A percentile compares a stretch with the other conserved stretches of the same genome.
These are phyloP conservation scores for Lontra canadensis DNA, from an alignment of 2,113 vertebrate genomes.

Conservation along the genomic window DNA sequence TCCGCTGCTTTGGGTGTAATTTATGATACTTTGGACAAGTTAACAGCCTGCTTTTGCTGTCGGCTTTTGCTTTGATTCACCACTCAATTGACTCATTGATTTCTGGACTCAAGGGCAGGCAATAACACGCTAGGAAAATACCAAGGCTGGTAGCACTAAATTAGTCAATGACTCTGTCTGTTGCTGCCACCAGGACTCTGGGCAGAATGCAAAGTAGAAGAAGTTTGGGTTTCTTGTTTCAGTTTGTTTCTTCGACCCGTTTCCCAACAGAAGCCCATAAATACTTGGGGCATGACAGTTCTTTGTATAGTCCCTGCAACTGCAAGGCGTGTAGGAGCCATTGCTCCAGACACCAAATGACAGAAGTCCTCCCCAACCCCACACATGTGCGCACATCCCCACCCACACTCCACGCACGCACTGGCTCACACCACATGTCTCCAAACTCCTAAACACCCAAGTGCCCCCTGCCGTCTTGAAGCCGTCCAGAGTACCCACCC, in stretches of 20 bases:
- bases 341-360: neutral
- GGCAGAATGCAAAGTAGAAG: neutral
- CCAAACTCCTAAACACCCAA: neutral
- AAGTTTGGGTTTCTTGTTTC: neutral
- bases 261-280: neutral
- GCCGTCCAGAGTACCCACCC: neutral
- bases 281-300: neutral
- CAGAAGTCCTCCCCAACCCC: rapidly evolving
- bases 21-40: neutral
- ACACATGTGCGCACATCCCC: neutral
- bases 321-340: neutral
- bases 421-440: neutral
- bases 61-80: neutral
- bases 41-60: neutral
- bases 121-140: neutral
- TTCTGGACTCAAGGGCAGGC: neutral
- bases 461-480: neutral
- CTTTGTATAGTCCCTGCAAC: neutral
- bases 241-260: neutral
- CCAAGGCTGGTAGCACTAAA: neutral
- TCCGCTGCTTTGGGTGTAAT: neutral
- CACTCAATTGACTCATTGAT: neutral
- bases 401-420: neutral
- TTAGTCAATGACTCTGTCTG: neutral
- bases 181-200: neutral